phyloP scores from a whole-genome alignment of 2,797 vertebrate genomes.

The Selene dorsalis region DNA sequence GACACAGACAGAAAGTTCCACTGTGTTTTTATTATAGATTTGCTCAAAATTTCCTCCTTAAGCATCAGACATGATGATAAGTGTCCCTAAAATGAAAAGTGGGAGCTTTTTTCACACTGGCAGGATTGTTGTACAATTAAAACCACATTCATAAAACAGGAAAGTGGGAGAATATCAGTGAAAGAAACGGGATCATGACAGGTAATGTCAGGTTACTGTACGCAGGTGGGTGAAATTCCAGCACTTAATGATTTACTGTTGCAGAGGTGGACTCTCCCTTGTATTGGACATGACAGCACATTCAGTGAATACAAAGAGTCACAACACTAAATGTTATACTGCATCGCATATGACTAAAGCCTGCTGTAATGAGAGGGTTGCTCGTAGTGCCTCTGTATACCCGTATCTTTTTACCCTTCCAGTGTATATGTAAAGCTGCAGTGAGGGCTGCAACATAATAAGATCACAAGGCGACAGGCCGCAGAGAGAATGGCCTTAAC shows the following conservation, averaged over 20 bases:
- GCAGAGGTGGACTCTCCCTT: constrained; percentile 19
- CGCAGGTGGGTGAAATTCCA: not conserved
- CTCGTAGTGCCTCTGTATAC: not conserved
- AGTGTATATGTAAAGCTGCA: constrained; percentile 43
- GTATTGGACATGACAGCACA: not conserved
- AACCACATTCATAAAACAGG: not conserved
- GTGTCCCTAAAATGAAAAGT: not conserved
- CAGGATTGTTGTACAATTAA: not conserved
- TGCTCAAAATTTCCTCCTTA: not conserved
- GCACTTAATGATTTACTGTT: constrained; percentile 43
- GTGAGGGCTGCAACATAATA: not conserved
- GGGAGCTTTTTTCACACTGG: not conserved
- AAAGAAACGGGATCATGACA: constrained; percentile 3
- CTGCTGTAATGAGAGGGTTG: constrained; percentile 23
- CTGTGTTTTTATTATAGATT: not conserved
- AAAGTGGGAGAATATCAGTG: not conserved
- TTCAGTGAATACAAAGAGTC: too few relatives aligned
- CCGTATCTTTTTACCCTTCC: constrained; percentile 41
- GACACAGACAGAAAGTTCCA: not conserved
- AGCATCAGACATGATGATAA: not conserved
- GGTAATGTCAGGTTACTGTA: not conserved
- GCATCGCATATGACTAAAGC: not conserved
- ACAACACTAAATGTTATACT: constrained; percentile 12
- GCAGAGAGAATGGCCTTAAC: not conserved
- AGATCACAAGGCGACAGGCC: not conserved